A percentile compares a stretch with the other conserved stretches of the same genome.
Conservation (phyloP, 2,888 invertebrate genomes). For the Andrena flavipes region DNA sequence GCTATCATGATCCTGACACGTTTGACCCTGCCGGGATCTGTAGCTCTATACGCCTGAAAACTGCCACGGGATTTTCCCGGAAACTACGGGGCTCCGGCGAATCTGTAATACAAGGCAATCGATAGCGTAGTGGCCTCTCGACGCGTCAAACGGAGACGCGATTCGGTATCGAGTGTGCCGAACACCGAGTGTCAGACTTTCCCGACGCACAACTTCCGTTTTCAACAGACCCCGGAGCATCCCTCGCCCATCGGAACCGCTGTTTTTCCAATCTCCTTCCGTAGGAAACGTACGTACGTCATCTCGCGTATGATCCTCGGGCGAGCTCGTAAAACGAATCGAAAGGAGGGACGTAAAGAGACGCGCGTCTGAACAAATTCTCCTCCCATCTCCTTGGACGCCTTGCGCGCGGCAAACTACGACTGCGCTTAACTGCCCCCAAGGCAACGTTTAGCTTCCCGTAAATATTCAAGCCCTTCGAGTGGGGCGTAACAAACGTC, state of each 20-base stretch:
- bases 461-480: constrained; percentile 58
- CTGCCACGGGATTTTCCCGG: constrained; percentile 39
- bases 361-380: too few relatives aligned
- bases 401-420: too few relatives aligned
- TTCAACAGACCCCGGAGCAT: not conserved
- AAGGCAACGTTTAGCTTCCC: not conserved
- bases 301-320: not conserved
- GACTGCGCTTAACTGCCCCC: too few relatives aligned
- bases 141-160: constrained; percentile 29
- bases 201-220: not conserved
- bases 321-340: not conserved
- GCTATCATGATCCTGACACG: constrained; percentile 49
- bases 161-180: constrained; percentile 10
- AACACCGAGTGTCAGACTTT: not conserved
- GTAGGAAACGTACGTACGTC: not conserved
- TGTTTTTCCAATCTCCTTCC: not conserved
- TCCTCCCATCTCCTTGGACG: too few relatives aligned
- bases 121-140: constrained; percentile 23
- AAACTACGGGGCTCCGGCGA: constrained; percentile 25
- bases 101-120: constrained; percentile 55
- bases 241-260: too few relatives aligned
- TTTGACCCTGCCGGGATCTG: constrained; percentile 31
- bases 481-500: constrained; percentile 48
- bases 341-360: too few relatives aligned
- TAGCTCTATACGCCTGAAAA: constrained; percentile 38